Conservation (phyloP, 2,113 vertebrate genomes). For the Progne subis region DNA sequence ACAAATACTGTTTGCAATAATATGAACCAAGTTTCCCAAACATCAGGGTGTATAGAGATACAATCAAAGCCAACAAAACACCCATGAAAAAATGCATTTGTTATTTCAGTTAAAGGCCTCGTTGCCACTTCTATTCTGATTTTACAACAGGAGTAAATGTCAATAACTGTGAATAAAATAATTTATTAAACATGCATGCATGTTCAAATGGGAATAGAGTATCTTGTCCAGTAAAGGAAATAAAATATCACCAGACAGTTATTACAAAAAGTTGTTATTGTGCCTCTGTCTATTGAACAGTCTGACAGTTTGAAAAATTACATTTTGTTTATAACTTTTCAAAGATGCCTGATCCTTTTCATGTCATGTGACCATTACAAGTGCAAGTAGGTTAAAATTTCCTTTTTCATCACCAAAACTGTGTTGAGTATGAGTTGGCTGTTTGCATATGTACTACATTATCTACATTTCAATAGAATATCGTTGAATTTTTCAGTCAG, state of each 20-base stretch:
- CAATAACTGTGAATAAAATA: background rate
- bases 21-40: constrained; percentile 56
- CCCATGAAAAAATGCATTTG: background rate
- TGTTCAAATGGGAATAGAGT: background rate
- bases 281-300: background rate
- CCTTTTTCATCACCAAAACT: background rate
- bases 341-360: background rate
- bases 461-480: background rate
- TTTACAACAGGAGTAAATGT: background rate
- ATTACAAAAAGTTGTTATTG: background rate
- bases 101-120: background rate
- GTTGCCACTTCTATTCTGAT: background rate
- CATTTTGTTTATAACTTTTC: background rate
- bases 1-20: constrained; percentile 59
- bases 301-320: background rate
- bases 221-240: background rate
- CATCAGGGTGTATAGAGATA: background rate
- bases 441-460: background rate
- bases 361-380: rapidly evolving
- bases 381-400: background rate
- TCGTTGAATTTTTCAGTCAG: background rate
- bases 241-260: background rate
- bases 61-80: constrained; percentile 55
- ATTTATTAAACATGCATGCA: background rate
- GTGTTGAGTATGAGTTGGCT: background rate